phyloP scores from a whole-genome alignment of 1,140 invertebrate genomes.

The Orius insidiosus region DNA sequence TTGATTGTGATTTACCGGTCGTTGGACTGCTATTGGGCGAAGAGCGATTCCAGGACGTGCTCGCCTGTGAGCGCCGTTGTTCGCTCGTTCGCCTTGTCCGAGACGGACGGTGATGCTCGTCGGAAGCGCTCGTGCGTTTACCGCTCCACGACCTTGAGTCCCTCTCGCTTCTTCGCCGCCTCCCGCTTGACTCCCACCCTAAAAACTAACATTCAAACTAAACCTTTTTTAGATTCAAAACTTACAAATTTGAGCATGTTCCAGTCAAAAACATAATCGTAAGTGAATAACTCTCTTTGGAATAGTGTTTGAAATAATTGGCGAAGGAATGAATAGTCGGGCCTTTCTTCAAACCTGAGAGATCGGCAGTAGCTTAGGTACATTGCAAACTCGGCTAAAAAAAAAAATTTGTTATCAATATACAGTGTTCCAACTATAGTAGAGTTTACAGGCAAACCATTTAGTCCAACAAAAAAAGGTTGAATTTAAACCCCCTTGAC shows the following conservation, averaged over 20 bases:
- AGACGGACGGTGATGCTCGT: background rate
- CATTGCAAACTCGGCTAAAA: slow-evolving; percentile 84
- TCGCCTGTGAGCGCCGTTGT: slow-evolving; percentile 9
- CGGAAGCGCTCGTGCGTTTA: background rate
- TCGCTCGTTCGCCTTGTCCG: slow-evolving; percentile 6
- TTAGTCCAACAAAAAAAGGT: no score
- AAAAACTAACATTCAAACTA: no score
- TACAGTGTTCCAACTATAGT: no score
- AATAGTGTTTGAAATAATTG: slow-evolving; percentile 94
- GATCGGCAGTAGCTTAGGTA: slow-evolving; percentile 96
- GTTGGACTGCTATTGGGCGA: slow-evolving; percentile 1
- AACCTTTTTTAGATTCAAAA: no score
- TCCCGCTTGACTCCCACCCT: slow-evolving; percentile 14
- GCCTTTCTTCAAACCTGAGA: slow-evolving; percentile 90
- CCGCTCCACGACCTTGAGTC: background rate
- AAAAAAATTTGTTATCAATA: no score
- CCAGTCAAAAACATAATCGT: slow-evolving; percentile 99
- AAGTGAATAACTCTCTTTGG: slow-evolving; percentile 91
- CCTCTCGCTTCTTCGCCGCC: slow-evolving; percentile 11
- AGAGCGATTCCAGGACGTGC: slow-evolving; percentile 1
- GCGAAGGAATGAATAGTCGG: slow-evolving; percentile 90
- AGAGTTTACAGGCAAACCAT: no score
- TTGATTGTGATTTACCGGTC: background rate
- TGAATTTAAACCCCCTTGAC: no score
- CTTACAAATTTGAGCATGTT: slow-evolving; percentile 88